A percentile compares a stretch with the other conserved stretches of the same genome.
These are phyloP conservation scores for Champsocephalus esox DNA, from an alignment of 2,797 vertebrate species.

Conservation along the genomic window DNA sequence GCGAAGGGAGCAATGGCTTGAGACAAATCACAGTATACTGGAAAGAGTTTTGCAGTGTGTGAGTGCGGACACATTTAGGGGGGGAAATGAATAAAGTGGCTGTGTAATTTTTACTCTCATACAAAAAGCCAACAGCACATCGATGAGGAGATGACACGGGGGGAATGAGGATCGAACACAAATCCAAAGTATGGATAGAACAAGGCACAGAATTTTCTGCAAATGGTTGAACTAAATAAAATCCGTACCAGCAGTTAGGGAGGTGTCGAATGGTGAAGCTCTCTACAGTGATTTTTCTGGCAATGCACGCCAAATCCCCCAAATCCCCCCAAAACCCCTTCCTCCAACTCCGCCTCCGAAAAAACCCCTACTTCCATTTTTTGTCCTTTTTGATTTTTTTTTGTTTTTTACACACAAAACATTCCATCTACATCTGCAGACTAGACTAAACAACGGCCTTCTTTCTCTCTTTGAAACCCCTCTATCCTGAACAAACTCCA, in stretches of 20 bases:
- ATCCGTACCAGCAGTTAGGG: conserved; percentile 88
- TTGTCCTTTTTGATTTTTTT: conserved; percentile 41
- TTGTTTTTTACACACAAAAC: conserved; percentile 75
- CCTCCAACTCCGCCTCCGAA: conserved; percentile 42
- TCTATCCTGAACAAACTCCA: conserved; percentile 46
- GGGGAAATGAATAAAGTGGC: conserved; percentile 74
- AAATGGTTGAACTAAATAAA: conserved; percentile 92
- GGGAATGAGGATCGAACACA: conserved; percentile 67
- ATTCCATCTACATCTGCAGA: conserved; percentile 83
- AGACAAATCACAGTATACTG: conserved; percentile 85
- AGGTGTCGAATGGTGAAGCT: conserved; percentile 95
- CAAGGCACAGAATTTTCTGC: conserved; percentile 99
- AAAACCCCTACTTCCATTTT: conserved; percentile 43
- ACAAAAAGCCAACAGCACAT: conserved; percentile 75
- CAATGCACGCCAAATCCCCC: conserved; percentile 81
- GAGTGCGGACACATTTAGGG: conserved; percentile 74
- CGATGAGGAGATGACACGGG: not conserved
- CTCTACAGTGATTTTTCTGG: conserved; percentile 92
- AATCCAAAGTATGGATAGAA: conserved; percentile 82
- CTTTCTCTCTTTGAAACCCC: conserved; percentile 35
- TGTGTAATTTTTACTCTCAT: conserved; percentile 78
- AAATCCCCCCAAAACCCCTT: conserved; percentile 61
- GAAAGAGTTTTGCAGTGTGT: conserved; percentile 73
- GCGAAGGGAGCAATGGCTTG: conserved; percentile 59
- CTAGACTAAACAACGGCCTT: conserved; percentile 82